Base-by-base conservation (phyloP, 2,888 invertebrate genomes). In the Catonia carolina region DNA sequence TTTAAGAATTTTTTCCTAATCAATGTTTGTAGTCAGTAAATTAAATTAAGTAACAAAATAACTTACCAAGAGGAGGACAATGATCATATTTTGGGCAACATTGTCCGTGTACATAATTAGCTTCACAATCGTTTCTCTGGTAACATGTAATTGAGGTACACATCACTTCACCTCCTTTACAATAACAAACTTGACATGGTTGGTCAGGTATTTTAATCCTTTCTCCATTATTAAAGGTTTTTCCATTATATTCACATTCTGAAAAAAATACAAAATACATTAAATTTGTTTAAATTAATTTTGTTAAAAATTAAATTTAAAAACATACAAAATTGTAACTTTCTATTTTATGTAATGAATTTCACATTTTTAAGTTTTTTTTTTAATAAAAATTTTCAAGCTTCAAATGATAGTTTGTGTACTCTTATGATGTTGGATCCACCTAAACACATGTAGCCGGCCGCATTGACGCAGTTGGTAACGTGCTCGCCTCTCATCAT, bases 31-130 rank as follows among this genome's bases (percentile, higher is more conserved):
- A n/a, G n/a, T n/a, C n/a, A n/a, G n/a, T n/a, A n/a, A n/a, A n/a
- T n/a, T n/a, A n/a, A n/a, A n/a, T n/a, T n/a, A n/a, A n/a, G n/a
- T n/a, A n/a, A n/a, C n/a, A n/a, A n/a, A n/a, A n/a, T n/a, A n/a
- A 59, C 55, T 63, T 69, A 75, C 84, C 84, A 75, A 79, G 75
- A 2, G 84, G 79, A 36, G 87, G 86, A 70, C 89, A 89, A 74
- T 88, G 85, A 69, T 87, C 86, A 70, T 87, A 89, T 70, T 84
- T 84, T 1, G 88, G 88, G 68, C 89, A 89, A 73, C 89, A 89
- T 67, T 84, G 80, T 50, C 87, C 87, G 10, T 82, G 77, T 63
- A 86, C 82, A 62, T 79, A 80, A 61, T 82, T 78, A 35, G 86
- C 86, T 67, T 80, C 78, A 73, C 88, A 89, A 73, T 89, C 88